These are phyloP conservation scores for rat (Rattus norvegicus) DNA, from an alignment of 2,113 vertebrate genomes.

Conservation along the genomic window DNA sequence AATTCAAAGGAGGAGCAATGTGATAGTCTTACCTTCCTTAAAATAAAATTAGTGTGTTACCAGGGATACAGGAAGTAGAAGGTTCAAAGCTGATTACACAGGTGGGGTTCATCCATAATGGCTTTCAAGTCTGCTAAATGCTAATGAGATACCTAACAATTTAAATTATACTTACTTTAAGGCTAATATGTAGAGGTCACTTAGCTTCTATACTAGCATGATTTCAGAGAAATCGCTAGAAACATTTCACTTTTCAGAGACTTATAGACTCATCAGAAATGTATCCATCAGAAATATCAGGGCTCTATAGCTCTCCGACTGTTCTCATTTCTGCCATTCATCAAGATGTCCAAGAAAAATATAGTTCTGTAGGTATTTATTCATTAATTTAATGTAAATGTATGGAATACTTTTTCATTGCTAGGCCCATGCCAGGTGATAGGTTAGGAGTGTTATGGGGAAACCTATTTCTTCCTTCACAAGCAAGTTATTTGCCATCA, in stretches of 20 bases:
- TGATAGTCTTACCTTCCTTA: not conserved
- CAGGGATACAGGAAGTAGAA: not conserved
- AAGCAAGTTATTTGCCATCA: not conserved
- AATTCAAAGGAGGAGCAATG: not conserved
- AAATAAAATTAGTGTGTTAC: not conserved
- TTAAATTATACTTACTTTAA: conserved; percentile 55
- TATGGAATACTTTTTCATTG: conserved; percentile 15
- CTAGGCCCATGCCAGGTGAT: not conserved
- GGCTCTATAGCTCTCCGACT: not conserved
- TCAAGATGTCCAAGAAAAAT: conserved; percentile 46
- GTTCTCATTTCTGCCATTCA: conserved; percentile 16
- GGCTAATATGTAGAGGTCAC: not conserved
- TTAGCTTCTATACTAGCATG: conserved; percentile 12
- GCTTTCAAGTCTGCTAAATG: not conserved
- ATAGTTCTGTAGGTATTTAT: not conserved
- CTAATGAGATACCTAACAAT: not conserved
- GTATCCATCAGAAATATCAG: conserved; percentile 23
- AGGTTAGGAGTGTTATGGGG: not conserved
- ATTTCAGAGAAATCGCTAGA: conserved; percentile 33
- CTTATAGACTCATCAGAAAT: conserved; percentile 28
- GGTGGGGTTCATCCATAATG: not conserved
- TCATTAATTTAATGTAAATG: not conserved
- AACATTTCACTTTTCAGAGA: conserved; percentile 57
- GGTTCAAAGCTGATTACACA: not conserved
- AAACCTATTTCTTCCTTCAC: not conserved